Conservation (phyloP, 2,888 invertebrate species). For the Cancer borealis region DNA sequence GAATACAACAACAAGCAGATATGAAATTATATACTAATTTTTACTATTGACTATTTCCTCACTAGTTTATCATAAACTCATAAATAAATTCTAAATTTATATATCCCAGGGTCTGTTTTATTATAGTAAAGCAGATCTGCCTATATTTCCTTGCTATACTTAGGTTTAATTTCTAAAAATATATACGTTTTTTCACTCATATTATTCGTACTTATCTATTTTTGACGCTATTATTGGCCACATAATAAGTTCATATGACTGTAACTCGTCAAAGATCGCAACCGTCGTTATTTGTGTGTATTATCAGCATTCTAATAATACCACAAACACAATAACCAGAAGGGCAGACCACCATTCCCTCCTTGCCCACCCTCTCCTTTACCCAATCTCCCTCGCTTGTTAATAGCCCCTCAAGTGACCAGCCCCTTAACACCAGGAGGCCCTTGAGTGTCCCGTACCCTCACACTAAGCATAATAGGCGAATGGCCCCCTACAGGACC, state of each 20-base stretch:
- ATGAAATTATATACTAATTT: too few species aligned
- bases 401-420: constrained; percentile 15
- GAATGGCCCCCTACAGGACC: constrained; percentile 25
- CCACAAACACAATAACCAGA: neutral
- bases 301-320: neutral
- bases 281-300: neutral
- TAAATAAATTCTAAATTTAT: too few species aligned
- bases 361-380: neutral
- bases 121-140: too few species aligned
- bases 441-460: neutral
- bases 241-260: neutral
- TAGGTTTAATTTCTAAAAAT: too few species aligned
- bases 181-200: too few species aligned
- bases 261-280: neutral
- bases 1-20: too few species aligned
- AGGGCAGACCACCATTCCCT: neutral
- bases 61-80: too few species aligned
- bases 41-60: too few species aligned
- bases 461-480: constrained; percentile 30
- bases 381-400: neutral
- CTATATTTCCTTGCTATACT: too few species aligned
- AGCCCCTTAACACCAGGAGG: neutral
- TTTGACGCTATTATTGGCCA: neutral
- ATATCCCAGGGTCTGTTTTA: too few species aligned
- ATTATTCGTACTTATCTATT: neutral